Percentiles rank a stretch among this genome's conserved stretches.
Conservation (phyloP, 53 echinoderm and acorn worm genomes). For the Paelopatides confundens region DNA sequence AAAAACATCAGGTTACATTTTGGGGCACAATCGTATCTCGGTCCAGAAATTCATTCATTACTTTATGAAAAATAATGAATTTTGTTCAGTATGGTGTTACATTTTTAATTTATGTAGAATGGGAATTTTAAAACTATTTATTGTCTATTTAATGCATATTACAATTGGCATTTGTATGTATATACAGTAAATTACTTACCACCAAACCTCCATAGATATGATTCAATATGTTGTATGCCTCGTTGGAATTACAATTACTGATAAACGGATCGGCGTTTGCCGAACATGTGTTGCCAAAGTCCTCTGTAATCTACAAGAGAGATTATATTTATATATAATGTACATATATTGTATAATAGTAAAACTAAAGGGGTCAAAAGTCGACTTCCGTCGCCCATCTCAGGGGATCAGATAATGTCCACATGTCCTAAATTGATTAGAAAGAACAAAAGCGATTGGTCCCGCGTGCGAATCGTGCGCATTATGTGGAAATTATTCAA, state of each 20-base stretch:
- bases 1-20: too few relatives aligned
- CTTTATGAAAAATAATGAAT: too few relatives aligned
- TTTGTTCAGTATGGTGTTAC: neutral
- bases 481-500: too few relatives aligned
- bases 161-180: neutral
- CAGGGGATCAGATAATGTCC: too few relatives aligned
- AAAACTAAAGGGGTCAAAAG: too few relatives aligned
- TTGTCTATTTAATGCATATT: neutral
- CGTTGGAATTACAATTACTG: conserved; percentile 81
- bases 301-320: conserved; percentile 67
- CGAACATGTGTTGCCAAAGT: conserved; percentile 64
- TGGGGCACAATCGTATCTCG: too few relatives aligned
- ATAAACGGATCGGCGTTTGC: conserved; percentile 62
- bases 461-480: too few relatives aligned
- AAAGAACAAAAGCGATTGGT: too few relatives aligned
- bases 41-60: too few relatives aligned
- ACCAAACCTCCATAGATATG: conserved; percentile 80
- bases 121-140: neutral
- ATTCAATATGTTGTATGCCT: conserved; percentile 79
- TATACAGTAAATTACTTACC: conserved; percentile 52
- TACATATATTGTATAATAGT: too few relatives aligned
- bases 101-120: neutral
- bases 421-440: too few relatives aligned
- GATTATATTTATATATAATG: neutral
- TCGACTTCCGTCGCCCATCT: too few relatives aligned